These are phyloP conservation scores for Xestoiulus laeticollis DNA, from an alignment of 2,888 invertebrate species.

Conservation along the genomic window DNA sequence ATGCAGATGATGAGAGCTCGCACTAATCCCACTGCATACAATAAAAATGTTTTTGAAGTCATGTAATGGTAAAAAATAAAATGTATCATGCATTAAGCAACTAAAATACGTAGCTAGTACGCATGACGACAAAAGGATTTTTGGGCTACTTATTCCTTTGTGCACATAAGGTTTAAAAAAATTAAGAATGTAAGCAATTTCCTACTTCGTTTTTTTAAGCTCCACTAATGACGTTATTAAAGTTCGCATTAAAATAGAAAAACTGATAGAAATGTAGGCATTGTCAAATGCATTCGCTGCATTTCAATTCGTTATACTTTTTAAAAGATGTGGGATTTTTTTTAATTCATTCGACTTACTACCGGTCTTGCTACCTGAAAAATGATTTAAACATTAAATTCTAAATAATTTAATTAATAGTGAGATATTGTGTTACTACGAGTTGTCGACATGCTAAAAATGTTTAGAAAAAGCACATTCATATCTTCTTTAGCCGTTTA, in stretches of 20 bases:
- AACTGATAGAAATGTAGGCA: not conserved
- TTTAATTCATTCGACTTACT: too few species aligned
- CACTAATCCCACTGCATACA: constrained; percentile 20
- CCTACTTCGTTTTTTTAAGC: not conserved
- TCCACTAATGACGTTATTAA: not conserved
- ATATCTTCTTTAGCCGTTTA: too few species aligned
- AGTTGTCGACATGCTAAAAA: too few species aligned
- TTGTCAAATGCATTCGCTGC: not conserved
- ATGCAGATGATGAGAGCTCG: constrained; percentile 28
- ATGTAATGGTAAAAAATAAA: not conserved
- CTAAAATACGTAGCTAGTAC: not conserved
- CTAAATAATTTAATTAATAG: too few species aligned
- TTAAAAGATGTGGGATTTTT: not conserved
- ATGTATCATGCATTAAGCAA: not conserved
- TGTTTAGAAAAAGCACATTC: too few species aligned
- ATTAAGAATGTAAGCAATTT: not conserved
- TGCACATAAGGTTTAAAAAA: not conserved
- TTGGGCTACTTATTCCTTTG: not conserved
- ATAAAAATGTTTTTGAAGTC: not conserved
- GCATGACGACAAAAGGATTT: not conserved
- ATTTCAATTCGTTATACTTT: not conserved
- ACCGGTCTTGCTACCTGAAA: too few species aligned
- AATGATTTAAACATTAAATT: too few species aligned
- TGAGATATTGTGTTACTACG: too few species aligned
- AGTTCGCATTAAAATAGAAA: not conserved